A percentile compares a stretch with the other conserved stretches of the same genome.
phyloP scores from a whole-genome alignment of 2,113 vertebrate species.

The Mastomys natalensis region DNA sequence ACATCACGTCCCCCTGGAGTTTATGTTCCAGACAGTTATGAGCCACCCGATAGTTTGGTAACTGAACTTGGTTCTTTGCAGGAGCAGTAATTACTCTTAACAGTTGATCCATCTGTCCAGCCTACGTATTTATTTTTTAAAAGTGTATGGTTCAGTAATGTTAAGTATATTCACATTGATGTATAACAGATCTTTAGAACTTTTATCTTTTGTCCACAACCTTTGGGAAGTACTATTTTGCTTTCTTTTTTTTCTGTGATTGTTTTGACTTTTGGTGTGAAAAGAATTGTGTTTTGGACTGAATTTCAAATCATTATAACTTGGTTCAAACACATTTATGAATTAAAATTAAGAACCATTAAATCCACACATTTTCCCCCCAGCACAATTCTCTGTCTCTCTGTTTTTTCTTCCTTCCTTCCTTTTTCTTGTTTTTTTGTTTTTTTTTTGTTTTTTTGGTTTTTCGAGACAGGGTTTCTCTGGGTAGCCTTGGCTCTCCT shows the following conservation, averaged over 20 bases:
- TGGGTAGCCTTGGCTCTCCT: too few relatives aligned
- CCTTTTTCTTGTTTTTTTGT: rapidly evolving
- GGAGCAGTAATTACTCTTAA: background rate
- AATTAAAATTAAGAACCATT: background rate
- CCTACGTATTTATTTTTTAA: background rate
- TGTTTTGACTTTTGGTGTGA: background rate
- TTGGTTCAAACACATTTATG: background rate
- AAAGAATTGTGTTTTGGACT: background rate
- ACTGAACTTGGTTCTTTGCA: background rate
- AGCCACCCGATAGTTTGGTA: background rate
- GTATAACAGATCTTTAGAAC: background rate
- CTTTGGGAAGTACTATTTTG: background rate
- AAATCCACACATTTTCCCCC: background rate
- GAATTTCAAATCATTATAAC: background rate
- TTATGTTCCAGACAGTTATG: background rate
- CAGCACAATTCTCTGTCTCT: too few relatives aligned
- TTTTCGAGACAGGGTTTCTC: too few relatives aligned
- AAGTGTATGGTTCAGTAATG: background rate
- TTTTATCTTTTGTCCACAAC: background rate
- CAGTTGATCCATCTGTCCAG: background rate
- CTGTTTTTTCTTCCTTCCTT: too few relatives aligned
- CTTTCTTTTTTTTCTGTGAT: background rate
- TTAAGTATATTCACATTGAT: background rate
- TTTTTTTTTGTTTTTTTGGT: too few relatives aligned
- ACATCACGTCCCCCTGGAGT: background rate